Evolutionary conservation across 2,113 vertebrate genomes (phyloP).

Genomic region (Antigone vipio): DNA sequence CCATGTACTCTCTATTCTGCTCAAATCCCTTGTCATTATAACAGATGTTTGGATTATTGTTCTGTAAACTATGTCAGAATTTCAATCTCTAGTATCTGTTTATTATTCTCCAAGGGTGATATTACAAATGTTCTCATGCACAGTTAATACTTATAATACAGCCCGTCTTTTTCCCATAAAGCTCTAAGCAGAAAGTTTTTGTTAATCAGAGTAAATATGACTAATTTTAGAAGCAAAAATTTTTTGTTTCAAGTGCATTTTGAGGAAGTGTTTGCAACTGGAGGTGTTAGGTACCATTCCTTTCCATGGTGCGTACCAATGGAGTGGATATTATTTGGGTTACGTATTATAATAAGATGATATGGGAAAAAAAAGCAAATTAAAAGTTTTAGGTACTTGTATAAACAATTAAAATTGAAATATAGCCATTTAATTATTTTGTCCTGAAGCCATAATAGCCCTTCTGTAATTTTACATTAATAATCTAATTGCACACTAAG

Average conservation of each 20-base stretch:
- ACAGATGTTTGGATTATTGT: conserved; percentile 96
- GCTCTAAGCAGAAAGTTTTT: conserved; percentile 67
- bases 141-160: conserved; percentile 78
- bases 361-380: neutral
- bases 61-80: conserved; percentile 95
- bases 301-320: neutral
- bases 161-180: conserved; percentile 73
- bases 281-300: neutral
- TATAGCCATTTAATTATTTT: conserved; percentile 41
- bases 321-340: neutral
- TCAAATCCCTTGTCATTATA: conserved; percentile 93
- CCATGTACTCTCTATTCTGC: conserved; percentile 87
- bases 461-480: conserved; percentile 21
- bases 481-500: neutral
- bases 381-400: neutral
- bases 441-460: conserved; percentile 18
- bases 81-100: conserved; percentile 91
- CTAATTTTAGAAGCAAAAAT: conserved; percentile 44
- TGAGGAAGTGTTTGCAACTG: neutral
- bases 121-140: conserved; percentile 87
- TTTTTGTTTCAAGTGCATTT: conserved; percentile 9
- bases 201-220: conserved; percentile 62
- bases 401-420: conserved; percentile 51
- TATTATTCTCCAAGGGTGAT: conserved; percentile 89
- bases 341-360: neutral